Evolutionary conservation across 2,888 invertebrate genomes (phyloP), one percentile per base, ranked within the genome.

Genomic region (Epinotia ramella): DNA sequence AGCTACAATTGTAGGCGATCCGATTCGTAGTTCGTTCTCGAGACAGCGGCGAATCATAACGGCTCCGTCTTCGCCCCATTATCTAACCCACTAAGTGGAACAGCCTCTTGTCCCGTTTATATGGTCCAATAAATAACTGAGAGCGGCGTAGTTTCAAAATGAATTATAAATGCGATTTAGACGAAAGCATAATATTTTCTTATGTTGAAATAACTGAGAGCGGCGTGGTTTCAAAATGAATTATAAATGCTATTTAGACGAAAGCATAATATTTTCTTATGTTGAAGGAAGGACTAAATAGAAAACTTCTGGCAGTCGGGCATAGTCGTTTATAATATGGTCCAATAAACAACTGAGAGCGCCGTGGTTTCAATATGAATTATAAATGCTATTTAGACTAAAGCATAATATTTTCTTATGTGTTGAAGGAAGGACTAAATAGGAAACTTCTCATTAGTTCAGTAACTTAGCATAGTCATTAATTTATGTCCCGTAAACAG

Each of bases 21-120:
- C 46, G 11, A 46, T 81, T 78, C 63, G 73, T 76, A 79, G 81
- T 81, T 76, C 80, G 84, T 87, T 85, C 84, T 84, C 84, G 84
- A 83, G 82, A 20, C 64, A 49, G 53, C 81, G 81, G 83, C 84
- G 86, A 87, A 87, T 87, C 84, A 87, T 88, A 86, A 83, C 82
- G 81, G 79, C 80, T 80, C 80, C 80, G 81, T 82, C 83, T 81
- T 78, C 78, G 73, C 78, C 18, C 84, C 84, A 87, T 88, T 87
- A 86, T 84, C 83, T 84, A 81, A 80, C 86, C 83, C 82, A 82
- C 82, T 80, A 71, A 73, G 73, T 73, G 73, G 73, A 73, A 49
- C 73, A 62, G 40, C 73, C 67, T 73, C 40, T 40, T 62, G 62
- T 67, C 53, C 16, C 59, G 49, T 33, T 57, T 33, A 20, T 33